Conservation (phyloP, 1,140 invertebrate species). For the Subanguina moxae region DNA sequence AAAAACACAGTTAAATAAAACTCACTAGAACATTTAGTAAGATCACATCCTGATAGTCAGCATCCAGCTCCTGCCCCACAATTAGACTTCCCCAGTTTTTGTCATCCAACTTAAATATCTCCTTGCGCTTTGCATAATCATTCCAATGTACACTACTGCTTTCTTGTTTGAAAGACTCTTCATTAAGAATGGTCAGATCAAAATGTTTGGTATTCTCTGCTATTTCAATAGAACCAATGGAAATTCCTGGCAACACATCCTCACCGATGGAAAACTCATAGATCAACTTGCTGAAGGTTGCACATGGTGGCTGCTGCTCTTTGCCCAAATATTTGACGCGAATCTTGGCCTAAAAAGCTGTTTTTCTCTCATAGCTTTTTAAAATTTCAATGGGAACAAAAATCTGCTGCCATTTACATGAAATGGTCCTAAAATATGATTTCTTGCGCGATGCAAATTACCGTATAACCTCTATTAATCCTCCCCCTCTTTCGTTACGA, state of each 20-base stretch:
- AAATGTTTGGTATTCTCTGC: conserved; percentile 49
- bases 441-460: no score
- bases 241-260: conserved; percentile 59
- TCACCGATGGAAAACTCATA: conserved; percentile 61
- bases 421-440: no score
- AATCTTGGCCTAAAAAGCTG: conserved; percentile 49
- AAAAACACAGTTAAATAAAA: neutral
- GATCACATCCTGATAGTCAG: conserved; percentile 59
- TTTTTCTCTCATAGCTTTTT: no score
- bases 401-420: no score
- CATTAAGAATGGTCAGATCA: conserved; percentile 54
- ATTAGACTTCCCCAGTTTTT: conserved; percentile 23
- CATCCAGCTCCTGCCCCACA: conserved; percentile 59
- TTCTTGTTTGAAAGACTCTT: conserved; percentile 14
- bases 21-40: conserved; percentile 33
- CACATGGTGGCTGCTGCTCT: conserved; percentile 36
- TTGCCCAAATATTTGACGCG: conserved; percentile 32
- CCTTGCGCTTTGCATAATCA: neutral
- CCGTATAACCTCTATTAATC: no score
- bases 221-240: conserved; percentile 45
- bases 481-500: no score
- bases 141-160: neutral
- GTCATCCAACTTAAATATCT: conserved; percentile 23
- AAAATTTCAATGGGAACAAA: no score
- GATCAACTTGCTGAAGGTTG: conserved; percentile 51